These are phyloP conservation scores for Erpornis zantholeuca DNA, from an alignment of 2,113 vertebrate species.

Conservation along the genomic window DNA sequence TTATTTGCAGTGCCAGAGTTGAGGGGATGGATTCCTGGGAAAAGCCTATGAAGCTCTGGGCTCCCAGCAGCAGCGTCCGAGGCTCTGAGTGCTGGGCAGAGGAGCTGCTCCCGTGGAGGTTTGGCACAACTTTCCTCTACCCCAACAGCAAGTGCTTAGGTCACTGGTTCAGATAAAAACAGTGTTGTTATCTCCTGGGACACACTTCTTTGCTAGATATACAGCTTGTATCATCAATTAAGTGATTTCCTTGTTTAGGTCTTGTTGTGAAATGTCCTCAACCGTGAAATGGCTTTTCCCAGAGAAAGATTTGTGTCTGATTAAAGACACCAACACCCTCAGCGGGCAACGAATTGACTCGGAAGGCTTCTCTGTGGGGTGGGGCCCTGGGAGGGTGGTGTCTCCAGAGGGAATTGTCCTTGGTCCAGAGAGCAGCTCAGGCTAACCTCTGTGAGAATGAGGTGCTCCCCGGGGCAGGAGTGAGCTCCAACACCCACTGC, in stretches of 20 bases:
- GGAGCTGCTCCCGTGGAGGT: not conserved
- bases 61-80: too few relatives aligned
- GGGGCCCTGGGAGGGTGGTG: not conserved
- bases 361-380: not conserved
- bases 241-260: not conserved
- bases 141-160: not conserved
- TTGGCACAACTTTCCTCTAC: not conserved
- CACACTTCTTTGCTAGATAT: not conserved
- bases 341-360: not conserved
- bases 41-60: not conserved
- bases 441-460: fast-evolving
- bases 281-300: not conserved
- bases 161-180: not conserved
- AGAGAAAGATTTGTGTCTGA: not conserved
- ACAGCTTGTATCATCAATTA: not conserved
- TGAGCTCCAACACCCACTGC: fast-evolving
- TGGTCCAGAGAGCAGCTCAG: not conserved
- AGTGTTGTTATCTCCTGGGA: not conserved
- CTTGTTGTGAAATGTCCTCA: not conserved
- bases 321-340: not conserved
- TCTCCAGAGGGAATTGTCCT: not conserved
- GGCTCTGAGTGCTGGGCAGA: not conserved
- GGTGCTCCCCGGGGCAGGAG: not conserved
- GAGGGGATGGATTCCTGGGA: not conserved
- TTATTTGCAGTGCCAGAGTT: not conserved